Percentiles rank a stretch among this genome's conserved stretches.
phyloP scores from a whole-genome alignment of 2,888 invertebrate species.

The Graphium colonna region DNA sequence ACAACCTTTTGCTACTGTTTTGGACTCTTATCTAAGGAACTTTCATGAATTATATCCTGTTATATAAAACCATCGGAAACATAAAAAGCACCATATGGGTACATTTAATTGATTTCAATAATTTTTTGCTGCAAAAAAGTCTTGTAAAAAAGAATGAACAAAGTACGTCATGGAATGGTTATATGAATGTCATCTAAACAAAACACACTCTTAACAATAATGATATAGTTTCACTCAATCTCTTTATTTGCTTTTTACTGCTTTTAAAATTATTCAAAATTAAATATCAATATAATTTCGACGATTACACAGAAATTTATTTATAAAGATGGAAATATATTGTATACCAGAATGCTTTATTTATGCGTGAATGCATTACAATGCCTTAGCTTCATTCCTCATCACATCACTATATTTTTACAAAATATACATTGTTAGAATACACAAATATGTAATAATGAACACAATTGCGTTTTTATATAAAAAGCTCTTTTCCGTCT shows the following conservation, averaged over 20 bases:
- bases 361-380: not conserved
- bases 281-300: not conserved
- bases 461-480: conserved; percentile 16
- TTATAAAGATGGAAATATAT: not conserved
- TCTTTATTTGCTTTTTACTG: too few species aligned
- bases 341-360: not conserved
- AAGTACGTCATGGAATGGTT: not conserved
- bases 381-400: not conserved
- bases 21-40: conserved; percentile 17
- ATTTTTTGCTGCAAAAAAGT: too few species aligned
- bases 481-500: conserved; percentile 12
- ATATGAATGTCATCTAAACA: not conserved
- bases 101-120: not conserved
- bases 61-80: not conserved
- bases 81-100: not conserved
- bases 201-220: not conserved
- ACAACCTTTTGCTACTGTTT: conserved; percentile 6
- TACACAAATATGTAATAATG: conserved; percentile 8
- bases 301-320: not conserved
- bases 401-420: not conserved
- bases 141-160: not conserved
- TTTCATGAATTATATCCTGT: conserved; percentile 7
- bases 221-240: too few species aligned
- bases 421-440: conserved; percentile 9
- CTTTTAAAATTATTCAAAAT: too few species aligned